phyloP scores from a whole-genome alignment of 2,113 vertebrate species.

The Serinus canaria region DNA sequence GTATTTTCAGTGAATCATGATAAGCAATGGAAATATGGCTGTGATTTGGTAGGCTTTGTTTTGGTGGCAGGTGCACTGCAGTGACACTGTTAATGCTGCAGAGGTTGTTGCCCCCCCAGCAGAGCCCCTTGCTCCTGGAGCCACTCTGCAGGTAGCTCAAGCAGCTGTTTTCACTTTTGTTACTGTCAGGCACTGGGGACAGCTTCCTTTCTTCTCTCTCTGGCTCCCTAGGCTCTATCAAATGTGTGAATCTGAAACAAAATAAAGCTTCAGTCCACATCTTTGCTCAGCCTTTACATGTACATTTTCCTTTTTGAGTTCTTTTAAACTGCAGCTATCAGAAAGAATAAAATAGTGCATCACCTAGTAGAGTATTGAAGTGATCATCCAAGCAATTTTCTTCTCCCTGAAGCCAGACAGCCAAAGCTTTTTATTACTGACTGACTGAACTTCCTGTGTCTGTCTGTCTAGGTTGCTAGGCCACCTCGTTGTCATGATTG shows the following conservation, averaged over 20 bases:
- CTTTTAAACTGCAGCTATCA: slow-evolving; percentile 63
- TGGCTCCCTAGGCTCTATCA: slow-evolving; percentile 26
- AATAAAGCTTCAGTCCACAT: slow-evolving; percentile 54
- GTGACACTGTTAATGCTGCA: not conserved
- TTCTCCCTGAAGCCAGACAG: slow-evolving; percentile 63
- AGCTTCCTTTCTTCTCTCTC: slow-evolving; percentile 28
- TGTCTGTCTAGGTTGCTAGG: slow-evolving; percentile 48
- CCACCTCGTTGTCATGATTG: not conserved
- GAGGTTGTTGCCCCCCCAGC: not conserved
- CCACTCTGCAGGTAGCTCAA: not conserved
- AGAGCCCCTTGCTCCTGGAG: not conserved
- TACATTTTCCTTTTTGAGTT: slow-evolving; percentile 40
- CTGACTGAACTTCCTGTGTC: slow-evolving; percentile 44
- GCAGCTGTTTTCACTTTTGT: slow-evolving; percentile 7
- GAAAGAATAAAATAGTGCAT: slow-evolving; percentile 61
- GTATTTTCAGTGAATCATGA: not conserved
- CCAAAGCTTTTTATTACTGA: slow-evolving; percentile 60
- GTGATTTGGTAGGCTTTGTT: not conserved
- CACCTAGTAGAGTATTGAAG: slow-evolving; percentile 46
- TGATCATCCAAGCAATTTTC: slow-evolving; percentile 57
- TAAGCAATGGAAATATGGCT: not conserved
- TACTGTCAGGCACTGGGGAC: not conserved
- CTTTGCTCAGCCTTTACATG: slow-evolving; percentile 48
- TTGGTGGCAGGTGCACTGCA: not conserved
- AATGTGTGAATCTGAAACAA: slow-evolving; percentile 48